Conservation (phyloP, 1,140 invertebrate species). For the Scaptomyza montana region DNA sequence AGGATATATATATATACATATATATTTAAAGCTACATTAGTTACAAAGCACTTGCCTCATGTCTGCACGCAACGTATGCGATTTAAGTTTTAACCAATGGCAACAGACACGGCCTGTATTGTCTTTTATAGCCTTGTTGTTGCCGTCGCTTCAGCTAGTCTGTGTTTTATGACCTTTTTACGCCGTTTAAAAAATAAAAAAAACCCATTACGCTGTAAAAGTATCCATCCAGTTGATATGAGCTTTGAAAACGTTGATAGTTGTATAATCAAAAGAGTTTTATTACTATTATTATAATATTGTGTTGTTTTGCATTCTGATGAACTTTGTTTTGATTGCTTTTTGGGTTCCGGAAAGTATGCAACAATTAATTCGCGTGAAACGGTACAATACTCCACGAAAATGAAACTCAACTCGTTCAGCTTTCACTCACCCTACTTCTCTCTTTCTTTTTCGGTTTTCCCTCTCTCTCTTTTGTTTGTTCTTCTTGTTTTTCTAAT, state of each 20-base stretch:
- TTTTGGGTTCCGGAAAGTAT: neutral
- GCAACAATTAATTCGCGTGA: constrained; percentile 52
- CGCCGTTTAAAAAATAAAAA: neutral
- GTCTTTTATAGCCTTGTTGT: neutral
- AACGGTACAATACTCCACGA: constrained; percentile 19
- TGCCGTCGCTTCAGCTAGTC: too few species aligned
- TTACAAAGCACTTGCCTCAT: neutral
- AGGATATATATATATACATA: neutral
- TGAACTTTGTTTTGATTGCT: constrained; percentile 32
- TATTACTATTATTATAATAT: neutral
- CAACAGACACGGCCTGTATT: neutral
- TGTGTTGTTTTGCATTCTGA: neutral
- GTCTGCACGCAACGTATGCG: neutral
- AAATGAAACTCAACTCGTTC: neutral
- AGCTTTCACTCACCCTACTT: neutral
- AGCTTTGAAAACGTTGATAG: neutral
- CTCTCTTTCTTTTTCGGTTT: too few species aligned
- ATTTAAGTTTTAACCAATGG: neutral
- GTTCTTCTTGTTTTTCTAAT: constrained; percentile 16
- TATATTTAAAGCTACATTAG: too few species aligned
- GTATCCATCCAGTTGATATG: neutral
- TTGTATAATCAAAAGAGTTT: neutral
- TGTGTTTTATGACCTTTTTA: neutral
- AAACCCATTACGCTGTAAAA: neutral
- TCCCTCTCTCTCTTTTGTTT: neutral